Conservation (phyloP, 2,888 invertebrate species). For the Alsophila aescularia region DNA sequence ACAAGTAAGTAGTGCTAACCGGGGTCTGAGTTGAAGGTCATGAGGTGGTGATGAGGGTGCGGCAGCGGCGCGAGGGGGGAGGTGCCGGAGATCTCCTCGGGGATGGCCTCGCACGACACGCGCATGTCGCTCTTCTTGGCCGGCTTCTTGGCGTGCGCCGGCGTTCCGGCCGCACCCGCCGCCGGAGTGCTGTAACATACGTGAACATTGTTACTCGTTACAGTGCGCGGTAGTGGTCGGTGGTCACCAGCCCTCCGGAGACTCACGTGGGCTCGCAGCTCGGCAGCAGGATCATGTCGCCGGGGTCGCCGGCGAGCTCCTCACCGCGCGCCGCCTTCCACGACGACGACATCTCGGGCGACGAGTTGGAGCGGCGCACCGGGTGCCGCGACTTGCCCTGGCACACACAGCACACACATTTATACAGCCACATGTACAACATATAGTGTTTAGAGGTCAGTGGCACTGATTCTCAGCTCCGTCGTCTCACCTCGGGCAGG, state of each 20-base stretch:
- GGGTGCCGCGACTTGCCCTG: slow-evolving; percentile 89
- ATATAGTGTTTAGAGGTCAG: not conserved
- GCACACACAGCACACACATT: not conserved
- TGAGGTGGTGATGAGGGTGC: slow-evolving; percentile 53
- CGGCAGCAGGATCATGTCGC: slow-evolving; percentile 65
- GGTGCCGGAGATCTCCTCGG: slow-evolving; percentile 93
- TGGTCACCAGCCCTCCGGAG: not conserved
- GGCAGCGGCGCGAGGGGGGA: slow-evolving; percentile 84
- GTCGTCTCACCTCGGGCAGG: slow-evolving; percentile 61
- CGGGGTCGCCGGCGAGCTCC: slow-evolving; percentile 42
- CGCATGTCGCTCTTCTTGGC: slow-evolving; percentile 91
- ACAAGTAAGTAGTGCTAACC: slow-evolving; percentile 47
- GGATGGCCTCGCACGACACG: slow-evolving; percentile 95
- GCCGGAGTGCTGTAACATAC: not conserved
- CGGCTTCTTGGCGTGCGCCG: slow-evolving; percentile 83
- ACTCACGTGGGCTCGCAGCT: slow-evolving; percentile 66
- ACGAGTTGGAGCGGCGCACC: slow-evolving; percentile 94
- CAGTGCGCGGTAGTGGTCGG: not conserved
- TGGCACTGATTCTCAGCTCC: no score
- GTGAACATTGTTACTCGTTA: not conserved
- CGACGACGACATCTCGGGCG: slow-evolving; percentile 95
- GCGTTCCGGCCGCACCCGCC: slow-evolving; percentile 26
- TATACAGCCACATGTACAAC: no score
- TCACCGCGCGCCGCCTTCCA: slow-evolving; percentile 86
- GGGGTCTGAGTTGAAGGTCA: slow-evolving; percentile 76